Evolutionary conservation across 2,888 invertebrate species (phyloP).

Genomic region (Drosophila nigricruria): DNA sequence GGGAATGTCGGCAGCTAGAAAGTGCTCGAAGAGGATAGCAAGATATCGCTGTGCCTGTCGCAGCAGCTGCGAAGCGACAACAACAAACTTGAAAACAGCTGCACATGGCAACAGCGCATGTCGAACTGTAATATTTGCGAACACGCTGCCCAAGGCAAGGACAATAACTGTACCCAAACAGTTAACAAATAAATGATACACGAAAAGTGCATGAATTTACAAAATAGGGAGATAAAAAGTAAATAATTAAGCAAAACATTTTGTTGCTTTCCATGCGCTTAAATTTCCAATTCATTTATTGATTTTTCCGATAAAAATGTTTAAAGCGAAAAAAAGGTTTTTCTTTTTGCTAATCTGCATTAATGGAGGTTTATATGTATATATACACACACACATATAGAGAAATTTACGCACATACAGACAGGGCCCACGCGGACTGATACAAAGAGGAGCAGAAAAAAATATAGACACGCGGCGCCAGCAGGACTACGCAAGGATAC

Average conservation of each 20-base stretch:
- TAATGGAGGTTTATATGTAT: slow-evolving; percentile 18
- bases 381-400: slow-evolving; percentile 25
- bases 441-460: slow-evolving; percentile 21
- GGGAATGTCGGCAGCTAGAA: slow-evolving; percentile 39
- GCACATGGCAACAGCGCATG: slow-evolving; percentile 49
- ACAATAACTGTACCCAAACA: slow-evolving; percentile 62
- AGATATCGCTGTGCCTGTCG: slow-evolving; percentile 19
- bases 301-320: slow-evolving; percentile 64
- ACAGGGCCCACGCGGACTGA: slow-evolving; percentile 39
- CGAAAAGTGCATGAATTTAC: slow-evolving; percentile 5
- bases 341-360: slow-evolving; percentile 38
- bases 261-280: background rate
- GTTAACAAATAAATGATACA: slow-evolving; percentile 4
- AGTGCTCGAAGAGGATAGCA: slow-evolving; percentile 17
- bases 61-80: slow-evolving; percentile 68
- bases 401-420: slow-evolving; percentile 6
- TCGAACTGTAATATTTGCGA: slow-evolving; percentile 54
- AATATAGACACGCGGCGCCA: slow-evolving; percentile 78
- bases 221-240: background rate
- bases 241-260: background rate
- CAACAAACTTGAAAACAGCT: slow-evolving; percentile 68
- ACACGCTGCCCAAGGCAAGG: slow-evolving; percentile 17
- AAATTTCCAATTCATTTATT: slow-evolving; percentile 49
- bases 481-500: slow-evolving; percentile 76
- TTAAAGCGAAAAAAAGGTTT: slow-evolving; percentile 14